phyloP scores from a whole-genome alignment of 2,113 vertebrate genomes.

The Labeo catla region DNA sequence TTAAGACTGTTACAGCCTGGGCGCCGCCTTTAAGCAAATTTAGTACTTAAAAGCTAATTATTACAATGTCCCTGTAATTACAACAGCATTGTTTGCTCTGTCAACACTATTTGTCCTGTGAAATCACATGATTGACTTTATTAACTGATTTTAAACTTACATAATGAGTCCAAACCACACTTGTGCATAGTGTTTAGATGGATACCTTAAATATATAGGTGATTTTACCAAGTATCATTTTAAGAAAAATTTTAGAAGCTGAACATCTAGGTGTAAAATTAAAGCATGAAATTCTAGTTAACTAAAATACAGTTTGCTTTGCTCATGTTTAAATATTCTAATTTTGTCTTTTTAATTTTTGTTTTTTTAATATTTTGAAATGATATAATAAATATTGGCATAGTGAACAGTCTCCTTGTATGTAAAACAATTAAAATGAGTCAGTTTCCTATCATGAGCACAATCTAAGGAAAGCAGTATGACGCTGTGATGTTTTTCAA shows the following conservation, averaged over 20 bases:
- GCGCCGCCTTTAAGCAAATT: neutral
- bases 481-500: neutral
- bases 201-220: neutral
- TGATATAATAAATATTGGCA: neutral
- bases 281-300: neutral
- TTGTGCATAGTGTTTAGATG: neutral
- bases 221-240: neutral
- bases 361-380: neutral
- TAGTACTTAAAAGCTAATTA: neutral
- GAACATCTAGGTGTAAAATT: neutral
- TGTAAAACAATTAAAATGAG: neutral
- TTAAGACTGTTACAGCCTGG: neutral
- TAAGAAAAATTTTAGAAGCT: neutral
- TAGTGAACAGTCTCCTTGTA: neutral
- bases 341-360: neutral
- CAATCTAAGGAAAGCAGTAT: neutral
- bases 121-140: neutral
- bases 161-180: neutral
- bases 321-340: neutral
- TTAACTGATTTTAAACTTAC: neutral
- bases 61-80: constrained; percentile 1
- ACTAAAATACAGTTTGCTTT: neutral
- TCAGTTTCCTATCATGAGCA: neutral
- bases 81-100: neutral
- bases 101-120: neutral